These are phyloP conservation scores for Cylas formicarius DNA, from an alignment of 1,140 invertebrate genomes.

Conservation along the genomic window DNA sequence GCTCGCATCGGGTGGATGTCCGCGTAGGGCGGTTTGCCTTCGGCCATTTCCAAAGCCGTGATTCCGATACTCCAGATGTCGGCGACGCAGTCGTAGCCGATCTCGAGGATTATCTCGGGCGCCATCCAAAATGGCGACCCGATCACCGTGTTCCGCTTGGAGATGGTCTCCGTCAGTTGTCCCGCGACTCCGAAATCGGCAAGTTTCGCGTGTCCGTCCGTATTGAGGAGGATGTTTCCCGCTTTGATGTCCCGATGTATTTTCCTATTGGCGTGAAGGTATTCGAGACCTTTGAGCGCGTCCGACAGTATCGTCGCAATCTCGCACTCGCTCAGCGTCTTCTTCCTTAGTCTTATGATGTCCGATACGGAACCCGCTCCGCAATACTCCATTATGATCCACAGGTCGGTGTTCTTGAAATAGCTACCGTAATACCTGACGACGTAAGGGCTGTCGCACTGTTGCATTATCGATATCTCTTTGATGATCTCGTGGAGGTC, in stretches of 20 bases:
- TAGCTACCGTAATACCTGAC: slow-evolving; percentile 99
- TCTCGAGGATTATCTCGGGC: slow-evolving; percentile 96
- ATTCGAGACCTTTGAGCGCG: slow-evolving; percentile 92
- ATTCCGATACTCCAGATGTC: slow-evolving; percentile 99
- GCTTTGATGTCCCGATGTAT: slow-evolving; percentile 97
- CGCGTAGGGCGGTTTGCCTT: slow-evolving; percentile 96
- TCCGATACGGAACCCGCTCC: slow-evolving; percentile 98
- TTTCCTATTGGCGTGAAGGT: slow-evolving; percentile 90
- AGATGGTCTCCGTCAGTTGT: slow-evolving; percentile 99
- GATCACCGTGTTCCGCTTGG: slow-evolving; percentile 97
- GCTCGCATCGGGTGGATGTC: slow-evolving; percentile 99
- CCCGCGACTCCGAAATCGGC: slow-evolving; percentile 99
- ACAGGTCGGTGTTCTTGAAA: slow-evolving; percentile 98
- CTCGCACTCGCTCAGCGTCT: slow-evolving; percentile 92
- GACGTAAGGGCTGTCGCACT: slow-evolving; percentile 97
- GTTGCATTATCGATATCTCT: slow-evolving; percentile 99
- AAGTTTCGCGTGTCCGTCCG: slow-evolving; percentile 96
- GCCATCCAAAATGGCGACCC: slow-evolving; percentile 99
- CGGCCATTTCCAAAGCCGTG: slow-evolving; percentile 98
- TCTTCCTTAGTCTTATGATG: slow-evolving; percentile 95
- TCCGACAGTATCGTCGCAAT: slow-evolving; percentile 94
- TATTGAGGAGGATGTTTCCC: slow-evolving; percentile 96
- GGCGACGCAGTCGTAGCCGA: slow-evolving; percentile 97
- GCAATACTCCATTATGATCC: slow-evolving; percentile 99
- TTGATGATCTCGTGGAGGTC: slow-evolving; percentile 99